A percentile compares a stretch with the other conserved stretches of the same genome.
Evolutionary conservation across 2,113 vertebrate species (phyloP).

Genomic region (Tragelaphus buxtoni): DNA sequence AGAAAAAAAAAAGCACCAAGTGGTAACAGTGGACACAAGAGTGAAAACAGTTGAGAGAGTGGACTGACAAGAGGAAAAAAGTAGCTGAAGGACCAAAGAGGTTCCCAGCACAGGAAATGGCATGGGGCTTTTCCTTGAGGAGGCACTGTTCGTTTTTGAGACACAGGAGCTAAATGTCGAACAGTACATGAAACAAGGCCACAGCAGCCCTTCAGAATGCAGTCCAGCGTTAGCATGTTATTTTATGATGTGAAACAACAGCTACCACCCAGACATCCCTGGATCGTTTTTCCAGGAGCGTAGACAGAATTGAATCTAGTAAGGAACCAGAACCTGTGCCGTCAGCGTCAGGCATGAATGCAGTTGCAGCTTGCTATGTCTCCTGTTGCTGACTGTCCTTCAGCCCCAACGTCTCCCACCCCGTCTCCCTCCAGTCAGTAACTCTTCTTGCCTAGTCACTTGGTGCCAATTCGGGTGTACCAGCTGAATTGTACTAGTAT

Average conservation of each 20-base stretch:
- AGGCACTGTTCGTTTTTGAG: background rate
- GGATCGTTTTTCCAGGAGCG: background rate
- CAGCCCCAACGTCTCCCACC: too few species aligned
- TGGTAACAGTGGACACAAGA: background rate
- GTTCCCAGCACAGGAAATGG: background rate
- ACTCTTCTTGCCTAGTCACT: background rate
- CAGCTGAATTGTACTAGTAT: background rate
- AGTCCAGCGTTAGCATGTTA: background rate
- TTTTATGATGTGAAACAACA: background rate
- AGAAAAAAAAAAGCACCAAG: background rate
- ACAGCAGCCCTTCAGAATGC: background rate
- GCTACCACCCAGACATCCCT: background rate
- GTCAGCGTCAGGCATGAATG: background rate
- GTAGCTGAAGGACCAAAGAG: background rate
- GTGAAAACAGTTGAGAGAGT: background rate
- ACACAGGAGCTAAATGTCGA: background rate
- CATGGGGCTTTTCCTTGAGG: background rate
- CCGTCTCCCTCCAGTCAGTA: background rate
- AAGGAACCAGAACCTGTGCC: background rate
- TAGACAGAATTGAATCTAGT: background rate
- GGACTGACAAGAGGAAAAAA: background rate
- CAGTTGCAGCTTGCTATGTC: background rate
- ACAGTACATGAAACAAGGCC: background rate
- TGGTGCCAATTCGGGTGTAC: background rate
- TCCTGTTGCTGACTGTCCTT: background rate